Base-by-base conservation (phyloP, 2,888 invertebrate species). In the Empis livida region DNA sequence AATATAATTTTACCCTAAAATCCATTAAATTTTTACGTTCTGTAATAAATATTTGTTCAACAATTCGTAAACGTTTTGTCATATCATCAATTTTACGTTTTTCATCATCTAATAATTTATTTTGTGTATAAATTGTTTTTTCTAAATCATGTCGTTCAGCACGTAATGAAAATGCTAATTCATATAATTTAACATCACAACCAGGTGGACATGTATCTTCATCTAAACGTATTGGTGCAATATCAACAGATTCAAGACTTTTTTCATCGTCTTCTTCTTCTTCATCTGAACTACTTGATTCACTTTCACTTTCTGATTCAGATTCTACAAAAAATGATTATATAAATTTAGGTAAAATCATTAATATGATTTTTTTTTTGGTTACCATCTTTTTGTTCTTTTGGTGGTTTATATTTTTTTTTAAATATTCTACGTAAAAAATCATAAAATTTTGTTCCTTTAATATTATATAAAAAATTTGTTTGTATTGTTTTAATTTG, bases 391-490 rank as follows among this genome's bases (percentile, higher is more conserved):
- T 39, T 23, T 51, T 57, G 58, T 70, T 74, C 77, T 58, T 82
- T 83, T 0, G 79, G 79, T 8, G 81, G 77, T 51, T 82, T 83
- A 58, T 82, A 86, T 59, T 85, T 88, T 62, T 88, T 92, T 60
- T 82, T 85, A 59, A 84, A 92, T 47, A 93, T 88, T 58, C 82
- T 79, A 16, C 78, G 75, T 39, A 93, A 65, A 60, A 89, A 91
- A 56, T 84, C 81, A 8, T 76, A 77, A 62, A 85, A 91, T 61
- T 84, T 87, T 59, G 84, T 83, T 46, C 84, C 82, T 39, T 73
- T 75, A 1, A 79, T 73, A 9, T 75, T 69, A 27, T 65, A 71
- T 46, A 75, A 71, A 59, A 83, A 87, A 44, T 74, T 72, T 1
- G 68, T 58, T 43, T 77, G 74, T 11, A 78, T 61, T 3, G 67